A percentile compares a stretch with the other conserved stretches of the same genome.
These are phyloP conservation scores for Mastomys natalensis DNA, from an alignment of 2,113 vertebrate species.

Conservation along the genomic window DNA sequence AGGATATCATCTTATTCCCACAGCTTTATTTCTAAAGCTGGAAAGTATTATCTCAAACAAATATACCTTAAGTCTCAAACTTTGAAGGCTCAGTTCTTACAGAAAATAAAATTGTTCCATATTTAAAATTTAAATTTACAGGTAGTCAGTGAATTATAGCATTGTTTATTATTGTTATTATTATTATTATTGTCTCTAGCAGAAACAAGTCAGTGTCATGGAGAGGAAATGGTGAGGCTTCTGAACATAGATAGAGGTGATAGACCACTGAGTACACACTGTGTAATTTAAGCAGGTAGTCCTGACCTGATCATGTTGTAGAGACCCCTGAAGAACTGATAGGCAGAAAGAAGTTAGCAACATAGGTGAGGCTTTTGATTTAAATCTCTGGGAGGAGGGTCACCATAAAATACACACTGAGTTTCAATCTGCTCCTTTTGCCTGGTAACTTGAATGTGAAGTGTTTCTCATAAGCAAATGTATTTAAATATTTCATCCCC, in stretches of 20 bases:
- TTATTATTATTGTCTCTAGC: neutral
- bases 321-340: neutral
- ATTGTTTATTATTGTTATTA: neutral
- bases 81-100: neutral
- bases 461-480: neutral
- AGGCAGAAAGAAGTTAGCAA: neutral
- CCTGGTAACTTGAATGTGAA: neutral
- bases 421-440: neutral
- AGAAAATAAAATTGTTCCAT: neutral
- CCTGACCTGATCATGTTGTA: neutral
- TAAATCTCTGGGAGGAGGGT: neutral
- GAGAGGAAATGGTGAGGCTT: neutral
- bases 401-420: neutral
- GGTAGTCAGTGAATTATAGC: neutral
- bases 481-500: neutral
- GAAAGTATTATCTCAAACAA: neutral
- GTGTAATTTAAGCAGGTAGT: neutral
- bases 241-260: neutral
- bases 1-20: neutral
- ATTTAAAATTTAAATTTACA: constrained; percentile 27
- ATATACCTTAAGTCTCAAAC: neutral
- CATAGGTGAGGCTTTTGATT: neutral
- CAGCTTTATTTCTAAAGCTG: neutral
- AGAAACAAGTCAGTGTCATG: neutral
- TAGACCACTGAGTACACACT: neutral